phyloP scores from a whole-genome alignment of 2,888 invertebrate species.

The Hypolimnas misippus region DNA sequence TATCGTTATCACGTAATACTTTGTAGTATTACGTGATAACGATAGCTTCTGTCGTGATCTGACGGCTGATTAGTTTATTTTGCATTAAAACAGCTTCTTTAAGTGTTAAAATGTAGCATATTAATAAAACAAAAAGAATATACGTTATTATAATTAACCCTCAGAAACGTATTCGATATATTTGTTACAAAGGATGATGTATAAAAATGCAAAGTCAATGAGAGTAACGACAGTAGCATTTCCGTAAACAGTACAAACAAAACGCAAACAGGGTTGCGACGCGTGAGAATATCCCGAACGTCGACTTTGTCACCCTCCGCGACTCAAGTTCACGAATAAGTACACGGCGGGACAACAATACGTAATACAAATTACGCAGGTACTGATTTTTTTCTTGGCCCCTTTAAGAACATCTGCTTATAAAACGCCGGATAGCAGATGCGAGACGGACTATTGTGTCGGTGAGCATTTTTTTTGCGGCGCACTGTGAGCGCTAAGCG shows the following conservation, averaged over 20 bases:
- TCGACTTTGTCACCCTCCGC: slow-evolving; percentile 49
- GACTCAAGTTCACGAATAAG: slow-evolving; percentile 65
- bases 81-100: too few species aligned
- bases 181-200: too few species aligned
- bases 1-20: too few species aligned
- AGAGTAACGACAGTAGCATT: too few species aligned
- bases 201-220: too few species aligned
- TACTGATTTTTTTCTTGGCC: slow-evolving; percentile 65
- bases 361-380: slow-evolving; percentile 57
- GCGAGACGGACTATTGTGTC: slow-evolving; percentile 64
- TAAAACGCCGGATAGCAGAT: slow-evolving; percentile 72
- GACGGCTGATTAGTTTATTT: too few species aligned
- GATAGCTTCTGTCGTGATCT: too few species aligned
- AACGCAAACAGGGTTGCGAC: slow-evolving; percentile 5
- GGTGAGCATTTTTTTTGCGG: slow-evolving; percentile 52
- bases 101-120: too few species aligned
- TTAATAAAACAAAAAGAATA: too few species aligned
- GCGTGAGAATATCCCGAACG: slow-evolving; percentile 44
- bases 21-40: too few species aligned
- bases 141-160: too few species aligned
- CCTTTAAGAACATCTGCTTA: slow-evolving; percentile 66
- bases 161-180: too few species aligned
- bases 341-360: slow-evolving; percentile 50
- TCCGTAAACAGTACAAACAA: slow-evolving; percentile 18
- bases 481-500: slow-evolving; percentile 25